Evolutionary conservation across 2,888 invertebrate genomes (phyloP), one percentile per base, ranked within the genome.

Genomic region (Andrena trimmerana): DNA sequence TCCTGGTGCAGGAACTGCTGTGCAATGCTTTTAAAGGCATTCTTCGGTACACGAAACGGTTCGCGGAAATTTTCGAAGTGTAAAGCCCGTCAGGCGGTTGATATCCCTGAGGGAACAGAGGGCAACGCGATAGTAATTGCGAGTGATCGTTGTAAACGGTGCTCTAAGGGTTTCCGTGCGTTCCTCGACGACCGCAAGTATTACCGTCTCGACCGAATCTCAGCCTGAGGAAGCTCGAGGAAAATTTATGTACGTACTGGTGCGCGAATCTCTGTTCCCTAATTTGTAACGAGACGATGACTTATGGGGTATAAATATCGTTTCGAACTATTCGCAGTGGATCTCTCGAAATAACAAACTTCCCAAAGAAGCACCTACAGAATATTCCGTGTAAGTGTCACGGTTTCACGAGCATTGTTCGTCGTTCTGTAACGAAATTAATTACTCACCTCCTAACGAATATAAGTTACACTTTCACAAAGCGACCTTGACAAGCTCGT

Each of bases 181-280:
- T 86, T 86, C 86, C 87, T 57, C n/a, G 20, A 52, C 71, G 62
- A 79, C 86, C 86, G 54, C 86, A 78, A 81, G 85, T 78, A 87
- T 86, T 81, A 77, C 81, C 27, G 76, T 68, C 75, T 20, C 67
- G 20, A 27, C 54, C 10, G 68, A 86, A 72, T 78, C 76, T 59
- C 50, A 68, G 76, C 70, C 65, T 20, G 27, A 62, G 29, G 31
- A 60, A 42, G 65, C 31, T 13, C 16, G 48, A 57, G 73, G 36
- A 73, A 42, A 71, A 80, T 78, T 71, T 57, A 70, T 60, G 63
- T 65, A 69, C 42, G 24, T 10, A 31, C 48, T 13, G 7, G 29
- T 36, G 10, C 50, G n/a, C 3, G 16, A 2, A 24, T n/a, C 42
- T 13, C 10, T 60, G 48, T 33, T 10, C 27, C 3, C 3, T 54